A percentile compares a stretch with the other conserved stretches of the same genome.
These are phyloP conservation scores for Atractosteus spatula DNA, from an alignment of 2,113 vertebrate species.

Conservation along the genomic window DNA sequence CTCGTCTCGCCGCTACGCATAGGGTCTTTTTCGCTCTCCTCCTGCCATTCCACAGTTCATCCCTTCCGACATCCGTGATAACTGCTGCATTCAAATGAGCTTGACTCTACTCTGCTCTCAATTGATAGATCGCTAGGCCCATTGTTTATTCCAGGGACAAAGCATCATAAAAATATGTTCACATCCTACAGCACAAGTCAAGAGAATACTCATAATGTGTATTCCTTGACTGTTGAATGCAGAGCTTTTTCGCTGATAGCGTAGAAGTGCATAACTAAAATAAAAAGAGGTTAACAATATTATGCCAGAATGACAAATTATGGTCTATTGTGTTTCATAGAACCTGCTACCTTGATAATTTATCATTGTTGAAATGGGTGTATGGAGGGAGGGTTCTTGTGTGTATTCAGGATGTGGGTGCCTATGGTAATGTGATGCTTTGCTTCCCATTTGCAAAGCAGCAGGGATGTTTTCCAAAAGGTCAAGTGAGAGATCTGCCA, in stretches of 20 bases:
- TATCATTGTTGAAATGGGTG: not conserved
- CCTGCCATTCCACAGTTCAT: no score
- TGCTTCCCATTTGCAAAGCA: constrained; percentile 18
- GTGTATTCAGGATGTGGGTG: not conserved
- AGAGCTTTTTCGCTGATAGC: not conserved
- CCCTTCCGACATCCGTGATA: no score
- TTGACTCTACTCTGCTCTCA: no score
- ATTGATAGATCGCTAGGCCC: no score
- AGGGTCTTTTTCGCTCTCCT: no score
- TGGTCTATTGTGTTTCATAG: constrained; percentile 8
- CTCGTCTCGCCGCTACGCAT: no score
- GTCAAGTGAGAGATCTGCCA: constrained; percentile 50
- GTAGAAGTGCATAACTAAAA: not conserved
- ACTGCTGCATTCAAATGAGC: no score
- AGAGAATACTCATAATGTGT: not conserved
- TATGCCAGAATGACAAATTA: constrained; percentile 15
- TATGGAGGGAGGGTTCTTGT: not conserved
- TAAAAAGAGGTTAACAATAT: not conserved
- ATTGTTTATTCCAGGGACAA: no score
- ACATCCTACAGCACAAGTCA: not conserved
- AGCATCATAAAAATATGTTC: not conserved
- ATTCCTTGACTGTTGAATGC: not conserved
- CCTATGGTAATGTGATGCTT: not conserved
- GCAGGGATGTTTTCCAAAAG: constrained; percentile 40
- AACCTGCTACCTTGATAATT: constrained; percentile 10